Evolutionary conservation across 2,113 vertebrate species (phyloP).

Genomic region (Neodontobutis hainanensis): DNA sequence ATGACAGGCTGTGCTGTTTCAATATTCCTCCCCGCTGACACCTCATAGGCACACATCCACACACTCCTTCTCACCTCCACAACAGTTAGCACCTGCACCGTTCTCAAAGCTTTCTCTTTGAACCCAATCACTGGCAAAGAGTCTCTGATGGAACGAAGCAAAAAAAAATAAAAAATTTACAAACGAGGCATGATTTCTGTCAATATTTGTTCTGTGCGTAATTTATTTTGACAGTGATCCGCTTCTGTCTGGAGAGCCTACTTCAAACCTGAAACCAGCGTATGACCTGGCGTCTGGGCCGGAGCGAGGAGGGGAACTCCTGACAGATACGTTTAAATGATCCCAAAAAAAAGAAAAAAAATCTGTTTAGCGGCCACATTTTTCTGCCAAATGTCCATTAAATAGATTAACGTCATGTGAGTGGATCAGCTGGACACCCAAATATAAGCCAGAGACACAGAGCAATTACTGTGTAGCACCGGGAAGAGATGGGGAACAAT

Average conservation of each 20-base stretch:
- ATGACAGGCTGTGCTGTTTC: constrained; percentile 72
- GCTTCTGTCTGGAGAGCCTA: constrained; percentile 38
- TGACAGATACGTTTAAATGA: constrained; percentile 59
- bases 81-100: constrained; percentile 63
- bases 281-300: constrained; percentile 4
- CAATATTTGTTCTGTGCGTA: constrained; percentile 60
- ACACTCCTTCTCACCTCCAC: constrained; percentile 55
- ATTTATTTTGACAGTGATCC: constrained; percentile 63
- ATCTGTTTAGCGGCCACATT: constrained; percentile 57
- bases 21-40: constrained; percentile 73
- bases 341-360: constrained; percentile 31
- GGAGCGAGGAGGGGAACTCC: constrained; percentile 33
- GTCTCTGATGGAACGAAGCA: constrained; percentile 46
- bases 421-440: constrained; percentile 73
- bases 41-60: constrained; percentile 53
- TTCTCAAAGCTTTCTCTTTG: constrained; percentile 58
- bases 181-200: constrained; percentile 23
- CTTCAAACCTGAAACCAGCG: constrained; percentile 26
- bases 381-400: constrained; percentile 71
- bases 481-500: constrained; percentile 69
- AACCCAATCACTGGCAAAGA: constrained; percentile 54
- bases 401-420: constrained; percentile 74
- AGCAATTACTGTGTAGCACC: constrained; percentile 66
- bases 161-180: constrained; percentile 11
- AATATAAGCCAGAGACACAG: constrained; percentile 68